Evolutionary conservation across 1,140 invertebrate genomes (phyloP), one percentile per base, ranked within the genome.

Genomic region (Neodiprion fabricii): DNA sequence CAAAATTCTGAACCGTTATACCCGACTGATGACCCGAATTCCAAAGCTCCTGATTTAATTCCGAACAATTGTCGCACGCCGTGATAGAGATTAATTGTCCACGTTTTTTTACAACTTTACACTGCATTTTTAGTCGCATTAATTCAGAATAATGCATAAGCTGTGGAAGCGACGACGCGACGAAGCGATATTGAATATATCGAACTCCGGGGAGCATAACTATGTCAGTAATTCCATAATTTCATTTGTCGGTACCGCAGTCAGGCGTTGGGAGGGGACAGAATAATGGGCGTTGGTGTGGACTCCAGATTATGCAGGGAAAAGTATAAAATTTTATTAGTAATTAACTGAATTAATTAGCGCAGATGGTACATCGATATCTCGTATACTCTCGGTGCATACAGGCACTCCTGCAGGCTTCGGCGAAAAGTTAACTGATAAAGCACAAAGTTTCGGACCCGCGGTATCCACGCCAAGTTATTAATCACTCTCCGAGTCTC

Each of bases 291-390:
- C 53, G 11, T 61, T 17, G 53, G 5, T 61, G 28, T 5, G 28
- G 53, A 61, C 53, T 61, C 11, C n/a, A 61, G 28, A 40, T 40
- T 40, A 17, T 7, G n/a, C 53, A 61, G 53, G 53, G 47, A 66
- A 28, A 17, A 75, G 23, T 78, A 76, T 73, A 76, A 76, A 81
- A 78, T 75, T 81, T 80, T 48, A 72, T 50, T 73, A 72, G 77
- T 82, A 81, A 82, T 83, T 83, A 82, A 84, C 76, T 78, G 77
- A 82, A 82, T 81, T 83, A 81, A 84, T 84, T 82, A 81, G 68
- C 50, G 14, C 28, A 72, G 28, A 14, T 53, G 61, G 49, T 48
- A 73, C 71, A 61, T 61, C 53, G 53, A 61, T 61, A 61, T 61
- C 53, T 9, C 5, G 69, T 77, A 75, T 77, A 74, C 77, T 40